Conservation (phyloP, 2,113 vertebrate genomes). For the Anser brachyrhynchus region DNA sequence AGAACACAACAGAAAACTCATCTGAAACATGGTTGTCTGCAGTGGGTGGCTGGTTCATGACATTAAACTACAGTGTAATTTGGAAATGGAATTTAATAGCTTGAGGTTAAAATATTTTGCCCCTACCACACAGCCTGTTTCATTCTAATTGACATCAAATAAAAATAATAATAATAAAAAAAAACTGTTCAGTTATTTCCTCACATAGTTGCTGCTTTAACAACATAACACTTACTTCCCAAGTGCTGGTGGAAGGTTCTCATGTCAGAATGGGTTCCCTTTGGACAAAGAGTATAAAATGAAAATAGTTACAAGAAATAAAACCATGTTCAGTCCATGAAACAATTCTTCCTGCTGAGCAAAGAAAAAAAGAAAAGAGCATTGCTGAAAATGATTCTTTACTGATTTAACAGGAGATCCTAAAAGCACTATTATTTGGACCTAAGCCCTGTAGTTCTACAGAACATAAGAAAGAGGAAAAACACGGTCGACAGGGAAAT, state of each 20-base stretch:
- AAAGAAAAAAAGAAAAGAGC: not conserved
- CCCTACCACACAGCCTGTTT: not conserved
- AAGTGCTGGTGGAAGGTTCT: not conserved
- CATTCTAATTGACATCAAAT: conserved; percentile 42
- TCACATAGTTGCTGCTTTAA: not conserved
- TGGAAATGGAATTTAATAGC: conserved; percentile 44
- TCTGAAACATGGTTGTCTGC: conserved; percentile 15
- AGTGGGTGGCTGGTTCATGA: not conserved
- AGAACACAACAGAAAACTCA: conserved; percentile 27
- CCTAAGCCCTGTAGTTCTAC: not conserved
- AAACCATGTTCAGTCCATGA: not conserved
- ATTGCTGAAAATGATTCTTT: not conserved
- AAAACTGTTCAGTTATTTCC: not conserved
- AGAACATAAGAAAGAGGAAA: not conserved
- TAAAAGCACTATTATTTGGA: not conserved
- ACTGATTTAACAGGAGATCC: not conserved
- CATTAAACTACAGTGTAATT: conserved; percentile 57
- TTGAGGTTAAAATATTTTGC: conserved; percentile 25
- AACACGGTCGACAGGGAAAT: not conserved
- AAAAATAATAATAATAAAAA: not conserved
- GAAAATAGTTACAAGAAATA: conserved; percentile 34
- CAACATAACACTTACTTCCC: not conserved
- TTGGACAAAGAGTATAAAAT: not conserved
- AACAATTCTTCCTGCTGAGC: not conserved
- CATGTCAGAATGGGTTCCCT: not conserved